Evolutionary conservation across 2,888 invertebrate species (phyloP), one percentile per base, ranked within the genome.

Genomic region (Dolomedes plantarius): DNA sequence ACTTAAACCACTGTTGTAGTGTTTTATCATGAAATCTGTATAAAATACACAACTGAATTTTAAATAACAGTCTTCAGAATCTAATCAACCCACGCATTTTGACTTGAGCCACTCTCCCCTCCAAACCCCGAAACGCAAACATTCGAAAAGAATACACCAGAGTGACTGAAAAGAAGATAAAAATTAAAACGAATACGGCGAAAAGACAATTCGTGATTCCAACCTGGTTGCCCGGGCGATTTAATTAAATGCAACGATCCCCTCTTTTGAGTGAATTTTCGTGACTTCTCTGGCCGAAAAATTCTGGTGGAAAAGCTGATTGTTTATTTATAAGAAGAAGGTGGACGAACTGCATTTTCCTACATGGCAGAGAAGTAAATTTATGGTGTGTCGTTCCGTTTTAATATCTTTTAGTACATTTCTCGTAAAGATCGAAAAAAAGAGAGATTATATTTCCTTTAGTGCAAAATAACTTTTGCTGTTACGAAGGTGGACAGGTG

Each of bases 161-260:
- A 36, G 36, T 9, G 9, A 36, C 6, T 36, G 36, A 36, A 9
- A 36, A 9, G 9, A 7, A 36, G 9, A 7, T 7, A 7, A 6
- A 36, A 36, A 7, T 9, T 7, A 36, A 36, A 36, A 9, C 36
- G 36, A 36, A 36, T 36, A 36, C 56, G 23, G 3, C 56, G 16
- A 23, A 56, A 11, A 19, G 23, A 79, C 32, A 29, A 71, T 71
- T 78, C 77, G 71, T 71, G 62, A 71, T 78, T 78, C 36, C 29
- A 23, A 23, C 56, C 19, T 41, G 31, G 79, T 69, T 79, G 71
- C 79, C 79, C 23, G 29, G 72, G 72, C 39, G 56, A 79, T 79
- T 79, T 79, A 79, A 79, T 79, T 79, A 79, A 72, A 79, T 56
- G 23, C 39, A 6, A 32, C 23, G 65, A 65, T 75, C 64, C n/a